Evolutionary conservation across 2,797 vertebrate genomes (phyloP).

Genomic region (Poecilia picta): DNA sequence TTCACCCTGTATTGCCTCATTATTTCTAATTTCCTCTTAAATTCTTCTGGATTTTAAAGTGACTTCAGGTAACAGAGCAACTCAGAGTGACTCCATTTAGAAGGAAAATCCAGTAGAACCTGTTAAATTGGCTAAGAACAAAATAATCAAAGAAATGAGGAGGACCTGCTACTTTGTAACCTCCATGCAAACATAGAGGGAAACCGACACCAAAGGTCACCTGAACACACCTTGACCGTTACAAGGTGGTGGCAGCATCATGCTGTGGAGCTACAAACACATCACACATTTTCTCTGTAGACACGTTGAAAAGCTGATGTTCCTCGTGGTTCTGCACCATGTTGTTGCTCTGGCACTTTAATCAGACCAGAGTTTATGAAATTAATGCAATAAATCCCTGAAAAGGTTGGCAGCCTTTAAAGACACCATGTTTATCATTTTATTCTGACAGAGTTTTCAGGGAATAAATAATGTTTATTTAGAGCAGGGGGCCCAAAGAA

Average conservation of each 20-base stretch:
- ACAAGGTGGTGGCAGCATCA: neutral
- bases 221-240: neutral
- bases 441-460: neutral
- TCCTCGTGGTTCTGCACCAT: neutral
- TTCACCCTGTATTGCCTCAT: neutral
- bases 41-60: neutral
- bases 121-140: neutral
- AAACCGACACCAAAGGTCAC: neutral
- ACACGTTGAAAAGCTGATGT: neutral
- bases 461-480: neutral
- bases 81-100: neutral
- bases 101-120: neutral
- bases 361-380: neutral
- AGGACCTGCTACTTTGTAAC: neutral
- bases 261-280: neutral
- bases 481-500: neutral
- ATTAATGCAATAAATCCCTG: neutral
- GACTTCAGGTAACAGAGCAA: neutral
- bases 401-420: neutral
- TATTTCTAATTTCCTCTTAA: neutral
- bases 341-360: neutral
- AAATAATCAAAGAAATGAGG: neutral
- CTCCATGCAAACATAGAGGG: neutral
- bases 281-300: neutral
- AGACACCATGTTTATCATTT: neutral